phyloP scores from a whole-genome alignment of 37 sponge, comb jelly and placozoan species.

The Diacarnus erythraeanus region DNA sequence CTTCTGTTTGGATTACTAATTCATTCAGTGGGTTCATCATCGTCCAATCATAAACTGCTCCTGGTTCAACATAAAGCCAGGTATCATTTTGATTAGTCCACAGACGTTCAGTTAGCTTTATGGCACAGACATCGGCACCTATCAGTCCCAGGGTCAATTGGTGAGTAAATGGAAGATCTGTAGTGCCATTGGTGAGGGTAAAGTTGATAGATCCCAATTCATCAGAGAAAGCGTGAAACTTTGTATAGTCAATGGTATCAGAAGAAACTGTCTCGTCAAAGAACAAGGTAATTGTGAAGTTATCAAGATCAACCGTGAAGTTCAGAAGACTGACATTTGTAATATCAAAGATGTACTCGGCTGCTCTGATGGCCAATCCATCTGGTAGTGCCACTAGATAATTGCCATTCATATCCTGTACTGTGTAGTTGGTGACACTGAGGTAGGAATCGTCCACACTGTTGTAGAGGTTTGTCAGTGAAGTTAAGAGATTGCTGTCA shows the following conservation, averaged over 20 bases:
- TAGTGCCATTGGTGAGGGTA: constrained; percentile 71
- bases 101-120: constrained; percentile 66
- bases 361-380: constrained; percentile 42
- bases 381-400: constrained; percentile 47
- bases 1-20: constrained; percentile 18
- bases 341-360: constrained; percentile 56
- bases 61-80: constrained; percentile 65
- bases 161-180: constrained; percentile 61
- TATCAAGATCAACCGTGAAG: constrained; percentile 87
- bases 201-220: constrained; percentile 54
- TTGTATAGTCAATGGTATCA: constrained; percentile 65
- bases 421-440: constrained; percentile 39
- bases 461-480: constrained; percentile 74
- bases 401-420: constrained; percentile 86
- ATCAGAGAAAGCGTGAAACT: constrained; percentile 70
- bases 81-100: constrained; percentile 77
- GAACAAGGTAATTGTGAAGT: constrained; percentile 52
- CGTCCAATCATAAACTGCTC: constrained; percentile 83
- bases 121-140: constrained; percentile 66
- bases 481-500: constrained; percentile 71
- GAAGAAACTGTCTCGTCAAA: constrained; percentile 84
- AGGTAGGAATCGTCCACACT: constrained; percentile 70
- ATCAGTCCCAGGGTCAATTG: constrained; percentile 49
- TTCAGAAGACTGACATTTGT: constrained; percentile 69
- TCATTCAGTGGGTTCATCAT: constrained; percentile 66